These are phyloP conservation scores for Erebia ligea DNA, from an alignment of 2,888 invertebrate species.

Conservation along the genomic window DNA sequence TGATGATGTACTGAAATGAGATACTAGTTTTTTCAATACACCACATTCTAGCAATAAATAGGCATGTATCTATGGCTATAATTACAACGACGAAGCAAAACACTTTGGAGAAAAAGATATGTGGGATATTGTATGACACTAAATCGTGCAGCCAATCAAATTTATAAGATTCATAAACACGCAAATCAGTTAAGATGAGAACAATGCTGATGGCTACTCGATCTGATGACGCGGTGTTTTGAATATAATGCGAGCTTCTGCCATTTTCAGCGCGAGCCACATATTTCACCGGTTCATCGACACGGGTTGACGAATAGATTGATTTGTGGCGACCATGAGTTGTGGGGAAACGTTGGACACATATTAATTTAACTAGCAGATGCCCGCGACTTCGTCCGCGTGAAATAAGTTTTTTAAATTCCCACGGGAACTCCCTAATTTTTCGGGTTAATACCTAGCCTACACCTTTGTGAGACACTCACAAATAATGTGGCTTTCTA, in stretches of 20 bases:
- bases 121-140: constrained; percentile 1
- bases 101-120: background rate
- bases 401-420: too few relatives aligned
- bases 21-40: too few relatives aligned
- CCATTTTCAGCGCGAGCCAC: constrained; percentile 47
- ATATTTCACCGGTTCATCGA: constrained; percentile 45
- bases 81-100: background rate
- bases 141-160: constrained; percentile 21
- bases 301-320: constrained; percentile 39
- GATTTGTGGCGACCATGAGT: constrained; percentile 32
- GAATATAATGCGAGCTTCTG: constrained; percentile 46
- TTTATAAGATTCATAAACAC: constrained; percentile 36
- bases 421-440: too few relatives aligned
- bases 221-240: constrained; percentile 44
- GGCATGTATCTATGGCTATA: background rate
- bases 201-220: constrained; percentile 36
- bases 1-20: too few relatives aligned
- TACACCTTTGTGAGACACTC: too few relatives aligned
- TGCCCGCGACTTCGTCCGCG: too few relatives aligned
- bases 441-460: too few relatives aligned
- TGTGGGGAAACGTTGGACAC: constrained; percentile 20
- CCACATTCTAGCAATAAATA: too few relatives aligned
- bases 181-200: constrained; percentile 40
- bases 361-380: constrained; percentile 32
- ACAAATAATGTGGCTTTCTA: too few relatives aligned